A percentile compares a stretch with the other conserved stretches of the same genome.
These are phyloP conservation scores for Aurelia aurita complex sp. Pacific DNA, from an alignment of 30 jellyfish, hydroid and myxozoan species.

Conservation along the genomic window DNA sequence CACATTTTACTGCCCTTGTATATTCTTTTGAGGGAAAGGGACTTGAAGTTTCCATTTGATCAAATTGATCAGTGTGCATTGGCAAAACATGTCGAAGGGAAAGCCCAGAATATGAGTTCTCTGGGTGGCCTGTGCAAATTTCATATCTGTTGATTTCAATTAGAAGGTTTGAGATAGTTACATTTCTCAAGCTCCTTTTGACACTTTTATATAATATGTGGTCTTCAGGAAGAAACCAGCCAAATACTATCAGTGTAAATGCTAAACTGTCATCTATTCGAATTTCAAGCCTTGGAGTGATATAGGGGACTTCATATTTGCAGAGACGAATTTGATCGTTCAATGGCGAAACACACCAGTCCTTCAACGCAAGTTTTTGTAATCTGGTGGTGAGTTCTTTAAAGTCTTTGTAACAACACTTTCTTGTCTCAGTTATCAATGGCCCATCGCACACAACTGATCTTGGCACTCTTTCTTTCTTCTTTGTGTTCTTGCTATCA, in stretches of 20 bases:
- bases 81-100: too few relatives aligned
- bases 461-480: constrained; percentile 25
- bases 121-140: constrained; percentile 21
- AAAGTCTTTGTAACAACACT: constrained; percentile 21
- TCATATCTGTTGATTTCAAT: constrained; percentile 6
- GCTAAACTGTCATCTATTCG: constrained; percentile 18
- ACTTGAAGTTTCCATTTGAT: too few relatives aligned
- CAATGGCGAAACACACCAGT: constrained; percentile 9
- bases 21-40: too few relatives aligned
- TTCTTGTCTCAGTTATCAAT: constrained; percentile 8
- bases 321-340: constrained; percentile 3
- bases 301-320: constrained; percentile 1
- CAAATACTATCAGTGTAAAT: too few relatives aligned
- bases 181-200: neutral
- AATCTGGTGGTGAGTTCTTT: constrained; percentile 25
- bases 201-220: neutral
- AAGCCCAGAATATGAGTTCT: constrained; percentile 26
- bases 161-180: constrained; percentile 15
- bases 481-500: constrained; percentile 21
- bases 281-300: constrained; percentile 17
- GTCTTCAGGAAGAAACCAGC: too few relatives aligned
- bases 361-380: constrained; percentile 23
- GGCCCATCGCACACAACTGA: constrained; percentile 9
- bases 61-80: too few relatives aligned
- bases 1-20: too few relatives aligned